phyloP scores from a whole-genome alignment of 2,797 vertebrate genomes.

The Enoplosus armatus region DNA sequence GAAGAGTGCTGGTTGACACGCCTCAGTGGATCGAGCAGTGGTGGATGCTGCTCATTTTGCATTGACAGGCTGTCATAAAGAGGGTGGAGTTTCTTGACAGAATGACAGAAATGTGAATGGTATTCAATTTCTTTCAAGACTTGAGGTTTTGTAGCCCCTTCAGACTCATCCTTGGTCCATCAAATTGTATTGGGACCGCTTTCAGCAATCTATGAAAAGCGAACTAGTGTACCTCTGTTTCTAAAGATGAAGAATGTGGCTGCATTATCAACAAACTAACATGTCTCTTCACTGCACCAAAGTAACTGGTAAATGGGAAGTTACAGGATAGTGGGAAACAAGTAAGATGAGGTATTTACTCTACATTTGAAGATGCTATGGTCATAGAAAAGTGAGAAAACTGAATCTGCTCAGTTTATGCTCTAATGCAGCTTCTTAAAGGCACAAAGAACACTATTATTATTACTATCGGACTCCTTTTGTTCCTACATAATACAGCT shows the following conservation, averaged over 20 bases:
- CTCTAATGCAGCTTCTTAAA: neutral
- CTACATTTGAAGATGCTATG: neutral
- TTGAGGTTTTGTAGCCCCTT: slow-evolving; percentile 29
- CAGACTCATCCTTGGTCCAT: slow-evolving; percentile 16
- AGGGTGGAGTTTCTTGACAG: slow-evolving; percentile 60
- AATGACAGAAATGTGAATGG: slow-evolving; percentile 57
- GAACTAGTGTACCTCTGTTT: neutral
- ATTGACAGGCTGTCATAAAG: slow-evolving; percentile 64
- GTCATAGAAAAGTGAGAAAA: neutral
- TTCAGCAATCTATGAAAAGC: slow-evolving; percentile 13
- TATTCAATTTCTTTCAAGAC: slow-evolving; percentile 22
- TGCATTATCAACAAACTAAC: slow-evolving; percentile 6
- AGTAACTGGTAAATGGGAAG: neutral
- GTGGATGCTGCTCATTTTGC: slow-evolving; percentile 51
- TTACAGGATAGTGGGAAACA: neutral
- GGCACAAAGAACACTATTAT: neutral
- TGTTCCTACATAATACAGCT: neutral
- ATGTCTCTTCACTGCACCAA: neutral
- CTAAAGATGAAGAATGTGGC: neutral
- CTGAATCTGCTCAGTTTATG: neutral
- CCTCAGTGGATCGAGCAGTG: slow-evolving; percentile 40
- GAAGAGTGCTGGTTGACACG: slow-evolving; percentile 42
- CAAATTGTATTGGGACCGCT: slow-evolving; percentile 1
- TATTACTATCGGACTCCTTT: too few relatives aligned
- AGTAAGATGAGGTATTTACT: neutral